Evolutionary conservation across 2,888 invertebrate species (phyloP).

Genomic region (Patella ulyssiponensis): DNA sequence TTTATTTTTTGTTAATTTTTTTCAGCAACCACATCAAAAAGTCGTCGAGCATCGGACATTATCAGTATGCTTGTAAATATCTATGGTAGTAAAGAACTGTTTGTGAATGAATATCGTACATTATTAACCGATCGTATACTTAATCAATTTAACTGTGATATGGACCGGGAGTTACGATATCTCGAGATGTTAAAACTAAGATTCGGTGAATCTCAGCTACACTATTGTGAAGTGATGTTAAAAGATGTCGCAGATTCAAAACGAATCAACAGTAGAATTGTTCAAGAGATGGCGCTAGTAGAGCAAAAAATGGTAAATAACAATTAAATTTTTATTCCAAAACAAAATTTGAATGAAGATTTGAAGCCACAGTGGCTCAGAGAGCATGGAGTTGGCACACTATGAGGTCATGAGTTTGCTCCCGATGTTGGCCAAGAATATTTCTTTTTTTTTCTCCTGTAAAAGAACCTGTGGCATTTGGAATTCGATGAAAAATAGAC

Average conservation of each 20-base stretch:
- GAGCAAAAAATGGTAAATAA: slow-evolving; percentile 41
- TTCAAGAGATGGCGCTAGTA: slow-evolving; percentile 56
- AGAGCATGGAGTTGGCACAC: no score
- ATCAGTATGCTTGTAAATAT: slow-evolving; percentile 98
- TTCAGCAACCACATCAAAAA: slow-evolving; percentile 77
- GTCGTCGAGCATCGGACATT: slow-evolving; percentile 85
- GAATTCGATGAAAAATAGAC: no score
- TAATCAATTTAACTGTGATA: slow-evolving; percentile 84
- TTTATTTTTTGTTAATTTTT: slow-evolving; percentile 17
- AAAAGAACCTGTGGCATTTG: no score
- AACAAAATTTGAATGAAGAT: no score
- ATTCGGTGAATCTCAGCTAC: slow-evolving; percentile 96
- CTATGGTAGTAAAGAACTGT: slow-evolving; percentile 97
- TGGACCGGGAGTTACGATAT: slow-evolving; percentile 78
- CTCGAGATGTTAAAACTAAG: slow-evolving; percentile 90
- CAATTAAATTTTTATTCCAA: no score
- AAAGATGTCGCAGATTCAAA: slow-evolving; percentile 97
- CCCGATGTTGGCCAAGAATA: no score
- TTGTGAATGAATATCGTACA: slow-evolving; percentile 97
- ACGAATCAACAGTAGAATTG: slow-evolving; percentile 83
- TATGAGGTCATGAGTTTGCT: no score
- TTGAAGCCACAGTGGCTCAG: no score
- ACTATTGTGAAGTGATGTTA: slow-evolving; percentile 98
- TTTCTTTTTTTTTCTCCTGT: no score
- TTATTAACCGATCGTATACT: slow-evolving; percentile 85